Evolutionary conservation across 1,140 invertebrate genomes (phyloP), one percentile per base, ranked within the genome.

Genomic region (Drosophila ficusphila): DNA sequence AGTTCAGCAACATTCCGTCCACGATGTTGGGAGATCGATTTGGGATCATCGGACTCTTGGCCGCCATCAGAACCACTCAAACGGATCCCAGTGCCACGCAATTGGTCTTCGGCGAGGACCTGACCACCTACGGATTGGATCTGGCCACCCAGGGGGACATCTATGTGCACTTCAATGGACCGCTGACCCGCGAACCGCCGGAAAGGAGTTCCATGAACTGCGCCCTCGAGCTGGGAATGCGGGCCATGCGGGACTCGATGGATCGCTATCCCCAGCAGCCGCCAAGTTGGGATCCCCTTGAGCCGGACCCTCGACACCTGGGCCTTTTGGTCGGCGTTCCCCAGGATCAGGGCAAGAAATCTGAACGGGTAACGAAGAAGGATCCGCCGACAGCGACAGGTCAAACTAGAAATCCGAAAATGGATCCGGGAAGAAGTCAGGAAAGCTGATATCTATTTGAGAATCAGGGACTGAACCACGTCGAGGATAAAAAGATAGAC

Each of bases 131-230:
- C 8, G 81, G 81, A 2, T 33, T 86, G 21, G 82, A 86, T 25
- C n/a, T 86, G 62, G 51, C 76, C 11, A 58, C 72, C 25, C 67
- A 74, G 18, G 81, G 76, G 4, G 81, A 86, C 18, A 86, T 86
- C 38, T 88, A 86, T 41, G 82, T 86, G 4, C 72, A 86, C 14
- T 88, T 86, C 36, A 86, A 86, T 48, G 82, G 81, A 3, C 81
- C 81, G 5, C 76, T 86, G 3, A 86, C 81, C 14, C 58, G 42
- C 25, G 57, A 81, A 5, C 62, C 82, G 5, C 57, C 81, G 0
- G 49, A 44, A 0, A 62, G 81, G 7, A 86, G 29, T 31, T 65
- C 71, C 2, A 69, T 69, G 31, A 56, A 68, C 14, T 65, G 76
- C 25, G 79, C 76, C 31, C 29, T 85, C 7, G 81, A 86, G 51